A percentile compares a stretch with the other conserved stretches of the same genome.
Conservation (phyloP, 2,888 invertebrate genomes). For the Pycnomerus fuliginosus region DNA sequence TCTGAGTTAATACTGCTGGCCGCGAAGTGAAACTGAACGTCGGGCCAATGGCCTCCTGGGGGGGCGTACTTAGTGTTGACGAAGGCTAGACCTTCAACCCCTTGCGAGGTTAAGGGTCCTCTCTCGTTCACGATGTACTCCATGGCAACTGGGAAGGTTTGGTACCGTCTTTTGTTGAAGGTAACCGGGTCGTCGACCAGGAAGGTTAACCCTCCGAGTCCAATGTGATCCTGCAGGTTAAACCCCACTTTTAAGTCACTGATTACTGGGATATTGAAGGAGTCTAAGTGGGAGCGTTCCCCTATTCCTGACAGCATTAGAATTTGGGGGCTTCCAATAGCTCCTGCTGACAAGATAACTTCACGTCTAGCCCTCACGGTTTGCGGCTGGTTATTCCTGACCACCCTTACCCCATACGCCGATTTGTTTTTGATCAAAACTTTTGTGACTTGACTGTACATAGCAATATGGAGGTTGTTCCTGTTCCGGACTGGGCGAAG, state of each 20-base stretch:
- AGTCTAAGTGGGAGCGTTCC: slow-evolving; percentile 71
- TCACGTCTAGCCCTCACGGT: slow-evolving; percentile 74
- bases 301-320: slow-evolving; percentile 91
- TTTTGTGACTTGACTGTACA: slow-evolving; percentile 70
- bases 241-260: slow-evolving; percentile 77
- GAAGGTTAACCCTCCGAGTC: slow-evolving; percentile 81
- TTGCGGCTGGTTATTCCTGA: slow-evolving; percentile 64
- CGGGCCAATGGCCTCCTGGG: slow-evolving; percentile 73
- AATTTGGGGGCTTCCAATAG: slow-evolving; percentile 85
- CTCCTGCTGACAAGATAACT: slow-evolving; percentile 83
- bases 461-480: slow-evolving; percentile 75
- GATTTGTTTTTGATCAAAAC: slow-evolving; percentile 68
- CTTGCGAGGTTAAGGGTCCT: slow-evolving; percentile 79
- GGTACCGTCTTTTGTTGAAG: slow-evolving; percentile 74
- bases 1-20: slow-evolving; percentile 84
- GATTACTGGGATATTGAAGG: slow-evolving; percentile 71
- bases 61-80: slow-evolving; percentile 87
- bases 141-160: slow-evolving; percentile 73
- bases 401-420: slow-evolving; percentile 75
- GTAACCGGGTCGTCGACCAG: slow-evolving; percentile 78
- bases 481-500: slow-evolving; percentile 77
- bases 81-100: slow-evolving; percentile 85
- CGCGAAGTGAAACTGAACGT: slow-evolving; percentile 84
- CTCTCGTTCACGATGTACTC: slow-evolving; percentile 79
- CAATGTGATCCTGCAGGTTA: slow-evolving; percentile 87